phyloP scores from a whole-genome alignment of 2,888 invertebrate species.

The Nebria brevicollis region DNA sequence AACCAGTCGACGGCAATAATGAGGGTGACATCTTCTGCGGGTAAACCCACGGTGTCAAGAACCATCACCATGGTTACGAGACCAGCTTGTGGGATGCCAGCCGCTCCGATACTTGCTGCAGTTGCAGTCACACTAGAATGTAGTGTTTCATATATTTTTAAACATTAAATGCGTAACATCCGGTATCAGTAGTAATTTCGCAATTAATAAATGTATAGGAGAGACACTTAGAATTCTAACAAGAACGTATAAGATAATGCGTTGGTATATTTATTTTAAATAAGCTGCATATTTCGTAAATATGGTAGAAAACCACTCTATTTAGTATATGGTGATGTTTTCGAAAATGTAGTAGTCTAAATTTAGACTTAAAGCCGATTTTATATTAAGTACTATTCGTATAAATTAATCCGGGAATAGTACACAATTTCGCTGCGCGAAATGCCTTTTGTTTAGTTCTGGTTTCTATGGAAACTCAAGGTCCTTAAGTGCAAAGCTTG shows the following conservation, averaged over 20 bases:
- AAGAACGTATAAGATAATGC: background rate
- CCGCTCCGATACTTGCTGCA: constrained; percentile 96
- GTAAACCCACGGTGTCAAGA: constrained; percentile 88
- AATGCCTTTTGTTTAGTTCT: background rate
- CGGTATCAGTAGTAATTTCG: background rate
- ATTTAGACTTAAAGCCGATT: background rate
- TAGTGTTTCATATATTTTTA: background rate
- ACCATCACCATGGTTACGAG: constrained; percentile 97
- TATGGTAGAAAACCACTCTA: no score
- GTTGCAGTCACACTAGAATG: constrained; percentile 78
- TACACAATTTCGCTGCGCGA: background rate
- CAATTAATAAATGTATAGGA: background rate
- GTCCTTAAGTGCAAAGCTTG: no score
- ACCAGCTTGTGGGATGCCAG: constrained; percentile 96
- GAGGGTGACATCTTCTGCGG: constrained; percentile 88
- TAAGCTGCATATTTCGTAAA: no score
- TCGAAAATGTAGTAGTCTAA: background rate
- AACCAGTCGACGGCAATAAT: constrained; percentile 94
- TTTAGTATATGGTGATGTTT: no score
- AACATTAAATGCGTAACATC: background rate
- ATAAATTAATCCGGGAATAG: background rate
- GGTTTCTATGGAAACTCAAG: background rate
- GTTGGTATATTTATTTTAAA: no score
- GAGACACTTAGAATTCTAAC: background rate
- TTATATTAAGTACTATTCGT: background rate